Conservation (phyloP, 2,797 vertebrate species). For the Lateolabrax maculatus region DNA sequence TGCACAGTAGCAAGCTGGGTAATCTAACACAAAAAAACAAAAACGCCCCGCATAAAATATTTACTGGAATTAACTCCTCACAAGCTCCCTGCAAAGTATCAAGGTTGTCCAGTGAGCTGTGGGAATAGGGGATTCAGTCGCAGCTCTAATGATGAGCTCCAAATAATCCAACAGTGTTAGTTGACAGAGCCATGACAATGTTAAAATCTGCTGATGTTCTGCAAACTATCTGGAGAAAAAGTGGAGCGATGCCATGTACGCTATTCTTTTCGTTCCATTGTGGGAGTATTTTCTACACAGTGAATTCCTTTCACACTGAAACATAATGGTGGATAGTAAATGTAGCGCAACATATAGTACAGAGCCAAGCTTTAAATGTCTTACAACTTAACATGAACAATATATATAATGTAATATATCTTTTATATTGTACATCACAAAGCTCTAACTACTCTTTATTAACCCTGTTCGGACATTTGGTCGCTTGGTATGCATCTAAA, state of each 20-base stretch:
- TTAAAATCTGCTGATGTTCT: neutral
- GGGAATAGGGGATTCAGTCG: conserved; percentile 12
- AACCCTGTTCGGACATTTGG: neutral
- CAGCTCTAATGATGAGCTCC: conserved; percentile 20
- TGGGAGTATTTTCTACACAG: neutral
- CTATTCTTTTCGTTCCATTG: neutral
- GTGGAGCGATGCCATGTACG: neutral
- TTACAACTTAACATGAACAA: neutral
- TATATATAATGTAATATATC: too few relatives aligned
- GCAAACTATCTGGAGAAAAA: neutral
- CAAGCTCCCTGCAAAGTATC: conserved; percentile 32
- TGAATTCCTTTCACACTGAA: neutral
- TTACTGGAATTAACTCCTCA: conserved; percentile 58
- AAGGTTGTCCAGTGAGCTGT: neutral
- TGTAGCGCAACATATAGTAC: neutral
- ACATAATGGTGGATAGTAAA: neutral
- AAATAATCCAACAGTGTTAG: neutral
- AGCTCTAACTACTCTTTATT: neutral
- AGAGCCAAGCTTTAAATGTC: neutral
- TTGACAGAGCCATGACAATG: neutral
- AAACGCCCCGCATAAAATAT: conserved; percentile 66
- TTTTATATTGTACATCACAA: neutral
- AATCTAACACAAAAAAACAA: conserved; percentile 70
- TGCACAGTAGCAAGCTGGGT: conserved; percentile 47
- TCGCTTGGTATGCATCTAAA: neutral